phyloP scores from a whole-genome alignment of 2,888 invertebrate species.

The Trilocha varians region DNA sequence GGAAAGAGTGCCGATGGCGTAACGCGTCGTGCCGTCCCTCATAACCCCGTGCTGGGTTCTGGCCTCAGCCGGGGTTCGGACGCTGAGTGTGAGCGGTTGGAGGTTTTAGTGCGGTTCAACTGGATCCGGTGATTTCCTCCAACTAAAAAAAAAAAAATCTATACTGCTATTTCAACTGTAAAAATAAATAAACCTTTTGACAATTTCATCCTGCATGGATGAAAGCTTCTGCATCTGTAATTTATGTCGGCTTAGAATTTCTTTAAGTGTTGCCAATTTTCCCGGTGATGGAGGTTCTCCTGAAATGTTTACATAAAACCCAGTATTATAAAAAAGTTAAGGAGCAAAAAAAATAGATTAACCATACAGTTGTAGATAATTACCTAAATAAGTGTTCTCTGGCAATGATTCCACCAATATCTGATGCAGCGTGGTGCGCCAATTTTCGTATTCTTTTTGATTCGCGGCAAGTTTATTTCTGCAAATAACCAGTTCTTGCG shows the following conservation, averaged over 20 bases:
- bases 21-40: no score
- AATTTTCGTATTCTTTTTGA: constrained; percentile 55
- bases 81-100: no score
- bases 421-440: constrained; percentile 50
- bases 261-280: constrained; percentile 54
- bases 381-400: constrained; percentile 45
- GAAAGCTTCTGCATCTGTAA: constrained; percentile 48
- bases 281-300: constrained; percentile 60
- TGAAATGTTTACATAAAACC: constrained; percentile 15
- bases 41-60: no score
- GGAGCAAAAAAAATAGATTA: background rate
- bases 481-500: constrained; percentile 53
- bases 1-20: no score
- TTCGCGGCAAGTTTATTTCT: constrained; percentile 40
- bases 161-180: background rate
- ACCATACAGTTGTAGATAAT: constrained; percentile 5
- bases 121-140: no score
- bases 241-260: constrained; percentile 52
- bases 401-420: constrained; percentile 49
- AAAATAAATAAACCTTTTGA: constrained; percentile 39
- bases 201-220: constrained; percentile 50
- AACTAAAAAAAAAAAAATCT: no score
- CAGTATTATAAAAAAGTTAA: no score
- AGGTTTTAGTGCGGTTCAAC: no score
- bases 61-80: no score